Conservation (phyloP, 1,140 invertebrate genomes). For the Hylaeus volcanicus region DNA sequence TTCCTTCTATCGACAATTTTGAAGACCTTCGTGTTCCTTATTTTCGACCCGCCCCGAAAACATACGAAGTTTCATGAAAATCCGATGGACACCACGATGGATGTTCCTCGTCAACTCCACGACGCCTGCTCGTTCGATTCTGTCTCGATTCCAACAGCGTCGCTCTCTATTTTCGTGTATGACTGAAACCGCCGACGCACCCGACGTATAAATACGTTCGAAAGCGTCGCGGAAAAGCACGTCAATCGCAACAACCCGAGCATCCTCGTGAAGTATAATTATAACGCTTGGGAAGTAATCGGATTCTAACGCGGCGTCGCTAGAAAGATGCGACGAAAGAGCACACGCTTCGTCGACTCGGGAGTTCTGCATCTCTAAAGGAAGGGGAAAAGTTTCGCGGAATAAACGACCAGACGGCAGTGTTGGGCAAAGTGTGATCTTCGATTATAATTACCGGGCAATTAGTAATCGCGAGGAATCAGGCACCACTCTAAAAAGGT, state of each 20-base stretch:
- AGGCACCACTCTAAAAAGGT: no score
- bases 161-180: constrained; percentile 31
- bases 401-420: constrained; percentile 7
- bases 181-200: constrained; percentile 13
- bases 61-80: constrained; percentile 82
- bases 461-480: no score
- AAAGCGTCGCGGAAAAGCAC: constrained; percentile 8
- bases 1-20: no score
- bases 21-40: no score
- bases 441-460: no score
- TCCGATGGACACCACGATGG: constrained; percentile 65
- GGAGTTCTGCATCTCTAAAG: no score
- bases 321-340: no score
- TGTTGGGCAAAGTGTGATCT: no score
- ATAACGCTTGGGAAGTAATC: constrained; percentile 4
- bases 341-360: no score
- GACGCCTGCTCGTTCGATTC: constrained; percentile 1
- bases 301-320: neutral
- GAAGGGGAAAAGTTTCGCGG: neutral
- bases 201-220: constrained; percentile 13
- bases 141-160: neutral
- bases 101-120: no score
- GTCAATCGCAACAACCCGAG: neutral
- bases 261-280: constrained; percentile 5
- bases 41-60: no score